Evolutionary conservation across 1,140 invertebrate genomes (phyloP).

Genomic region (Nomia melanderi): DNA sequence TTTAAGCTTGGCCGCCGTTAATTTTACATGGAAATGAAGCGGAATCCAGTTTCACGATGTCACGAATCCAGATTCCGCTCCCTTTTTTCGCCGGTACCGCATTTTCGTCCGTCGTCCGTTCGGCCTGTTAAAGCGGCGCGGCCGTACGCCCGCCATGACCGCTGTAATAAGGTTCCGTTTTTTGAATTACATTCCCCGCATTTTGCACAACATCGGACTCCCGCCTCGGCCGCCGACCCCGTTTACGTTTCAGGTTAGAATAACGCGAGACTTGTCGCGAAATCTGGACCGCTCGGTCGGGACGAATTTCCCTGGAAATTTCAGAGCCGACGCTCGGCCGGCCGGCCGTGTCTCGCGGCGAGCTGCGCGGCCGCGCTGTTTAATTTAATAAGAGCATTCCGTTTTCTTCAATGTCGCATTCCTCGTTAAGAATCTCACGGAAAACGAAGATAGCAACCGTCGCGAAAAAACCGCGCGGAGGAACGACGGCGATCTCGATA

Average conservation of each 20-base stretch:
- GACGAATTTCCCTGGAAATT: not conserved
- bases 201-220: slow-evolving; percentile 5
- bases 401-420: too few species aligned
- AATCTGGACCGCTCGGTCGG: not conserved
- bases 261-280: not conserved
- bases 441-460: too few species aligned
- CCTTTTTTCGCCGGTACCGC: not conserved
- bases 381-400: too few species aligned
- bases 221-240: not conserved
- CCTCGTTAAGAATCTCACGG: too few species aligned
- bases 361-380: too few species aligned
- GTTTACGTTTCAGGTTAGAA: too few species aligned
- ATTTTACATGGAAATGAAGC: slow-evolving; percentile 25
- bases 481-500: too few species aligned
- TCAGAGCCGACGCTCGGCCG: not conserved
- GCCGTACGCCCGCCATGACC: slow-evolving; percentile 8
- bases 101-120: slow-evolving; percentile 22
- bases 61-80: not conserved
- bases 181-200: slow-evolving; percentile 23
- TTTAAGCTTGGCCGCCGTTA: slow-evolving; percentile 24
- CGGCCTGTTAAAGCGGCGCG: slow-evolving; percentile 44
- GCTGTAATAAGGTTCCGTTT: slow-evolving; percentile 32
- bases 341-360: too few species aligned
- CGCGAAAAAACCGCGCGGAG: too few species aligned
- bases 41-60: slow-evolving; percentile 6